Evolutionary conservation across 2,888 invertebrate genomes (phyloP).

Genomic region (Onchidella celtica): DNA sequence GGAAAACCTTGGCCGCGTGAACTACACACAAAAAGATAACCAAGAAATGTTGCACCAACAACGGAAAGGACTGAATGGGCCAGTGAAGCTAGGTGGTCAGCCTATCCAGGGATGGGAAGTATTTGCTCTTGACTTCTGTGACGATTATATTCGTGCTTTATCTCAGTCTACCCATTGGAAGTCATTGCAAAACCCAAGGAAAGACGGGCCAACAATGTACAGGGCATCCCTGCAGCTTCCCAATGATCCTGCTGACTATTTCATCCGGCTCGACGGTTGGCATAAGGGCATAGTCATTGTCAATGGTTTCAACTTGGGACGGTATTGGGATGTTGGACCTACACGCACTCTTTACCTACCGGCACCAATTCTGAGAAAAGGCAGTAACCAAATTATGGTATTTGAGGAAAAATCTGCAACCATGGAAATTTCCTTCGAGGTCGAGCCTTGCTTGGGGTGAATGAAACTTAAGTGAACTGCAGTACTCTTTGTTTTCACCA

Average conservation of each 20-base stretch:
- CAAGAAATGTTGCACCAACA: conserved; percentile 78
- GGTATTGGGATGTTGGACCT: conserved; percentile 90
- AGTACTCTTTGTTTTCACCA: no score
- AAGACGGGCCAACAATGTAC: conserved; percentile 53
- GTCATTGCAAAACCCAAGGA: not conserved
- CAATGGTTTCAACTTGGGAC: conserved; percentile 91
- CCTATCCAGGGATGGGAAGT: conserved; percentile 2
- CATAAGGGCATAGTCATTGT: conserved; percentile 91
- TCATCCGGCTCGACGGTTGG: conserved; percentile 84
- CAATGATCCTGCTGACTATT: conserved; percentile 85
- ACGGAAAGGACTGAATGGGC: conserved; percentile 78
- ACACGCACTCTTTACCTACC: conserved; percentile 92
- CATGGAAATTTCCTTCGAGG: not conserved
- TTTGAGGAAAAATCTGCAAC: not conserved
- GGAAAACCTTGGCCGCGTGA: conserved; percentile 81
- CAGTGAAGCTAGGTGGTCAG: not conserved
- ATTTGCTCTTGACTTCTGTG: conserved; percentile 11
- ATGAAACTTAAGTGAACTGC: no score
- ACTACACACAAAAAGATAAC: conserved; percentile 74
- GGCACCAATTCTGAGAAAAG: conserved; percentile 82
- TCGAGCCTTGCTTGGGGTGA: not conserved
- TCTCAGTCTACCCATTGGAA: not conserved
- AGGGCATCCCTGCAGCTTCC: conserved; percentile 77
- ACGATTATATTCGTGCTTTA: not conserved
- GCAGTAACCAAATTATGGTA: conserved; percentile 41